Evolutionary conservation across 2,113 vertebrate genomes (phyloP), one percentile per base, ranked within the genome.

Genomic region (Brachirus orientalis): DNA sequence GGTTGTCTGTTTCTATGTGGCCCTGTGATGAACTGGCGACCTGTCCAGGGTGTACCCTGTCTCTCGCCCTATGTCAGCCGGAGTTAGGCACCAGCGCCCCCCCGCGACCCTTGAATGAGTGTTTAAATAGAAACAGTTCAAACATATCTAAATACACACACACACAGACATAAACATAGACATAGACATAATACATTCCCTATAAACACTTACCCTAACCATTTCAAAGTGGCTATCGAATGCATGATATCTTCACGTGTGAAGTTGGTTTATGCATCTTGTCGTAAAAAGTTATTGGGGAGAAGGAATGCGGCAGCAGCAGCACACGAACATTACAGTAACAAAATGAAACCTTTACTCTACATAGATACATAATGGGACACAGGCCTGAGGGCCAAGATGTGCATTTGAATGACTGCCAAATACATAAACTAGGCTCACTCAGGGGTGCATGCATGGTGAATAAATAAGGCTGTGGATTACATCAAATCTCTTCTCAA

Each of bases 401-500:
- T 83, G 78, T 75, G 83, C 71, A 73, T 84, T 90, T 89, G 88
- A 90, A 88, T 75, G 64, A 53, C 70, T 88, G 91, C 89, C 90
- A 91, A 87, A 85, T 61, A 67, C 77, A 68, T 74, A 79, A 84
- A 85, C 72, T 79, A 71, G 69, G 38, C 82, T 85, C 83, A 81
- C 91, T 92, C 83, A 83, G 85, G 92, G 92, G 82, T 77, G 85
- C 75, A 73, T 77, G 85, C 75, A 73, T 72, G 48, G 80, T 74
- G 84, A 87, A 91, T 91, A 92, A 93, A 92, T 92, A 92, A 92
- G 75, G 84, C 87, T 92, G 83, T 66, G 90, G 90, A 90, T 93
- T 91, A 89, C 90, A 91, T 89, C 74, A 87, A 88, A 87, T 83
- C 77, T 82, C 75, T 79, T 75, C 79, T 89, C 77, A 62, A 88